Conservation (phyloP, 35 echinoderm and acorn worm genomes). For the Eucidaris tribuloides region DNA sequence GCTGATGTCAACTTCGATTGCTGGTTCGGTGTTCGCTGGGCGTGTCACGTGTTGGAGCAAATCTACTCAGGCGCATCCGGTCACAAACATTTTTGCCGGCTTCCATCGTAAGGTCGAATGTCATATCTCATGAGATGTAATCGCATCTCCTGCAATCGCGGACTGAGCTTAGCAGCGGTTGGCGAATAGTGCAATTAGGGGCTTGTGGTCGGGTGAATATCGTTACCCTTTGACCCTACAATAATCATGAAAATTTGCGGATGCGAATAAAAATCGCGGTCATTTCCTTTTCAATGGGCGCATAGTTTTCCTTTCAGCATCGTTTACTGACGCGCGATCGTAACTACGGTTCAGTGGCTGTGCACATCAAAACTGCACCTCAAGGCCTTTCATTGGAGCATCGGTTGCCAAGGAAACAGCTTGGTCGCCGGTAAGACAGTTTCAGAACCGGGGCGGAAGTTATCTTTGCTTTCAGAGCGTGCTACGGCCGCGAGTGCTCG, state of each 20-base stretch:
- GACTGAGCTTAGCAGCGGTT: slow-evolving; percentile 60
- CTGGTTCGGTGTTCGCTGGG: background rate
- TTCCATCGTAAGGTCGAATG: background rate
- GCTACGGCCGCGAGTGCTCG: background rate
- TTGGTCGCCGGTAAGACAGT: slow-evolving; percentile 27
- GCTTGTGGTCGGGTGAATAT: slow-evolving; percentile 65
- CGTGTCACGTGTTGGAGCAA: background rate
- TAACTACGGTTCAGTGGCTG: slow-evolving; percentile 30
- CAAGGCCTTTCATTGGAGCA: slow-evolving; percentile 43
- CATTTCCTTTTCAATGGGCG: slow-evolving; percentile 41
- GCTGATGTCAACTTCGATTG: background rate
- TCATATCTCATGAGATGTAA: slow-evolving; percentile 41
- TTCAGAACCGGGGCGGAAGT: slow-evolving; percentile 23
- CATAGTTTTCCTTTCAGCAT: background rate
- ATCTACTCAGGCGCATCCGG: slow-evolving; percentile 9
- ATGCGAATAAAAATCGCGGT: slow-evolving; percentile 18
- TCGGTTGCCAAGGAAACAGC: slow-evolving; percentile 24
- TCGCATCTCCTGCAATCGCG: slow-evolving; percentile 40
- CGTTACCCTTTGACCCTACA: slow-evolving; percentile 30
- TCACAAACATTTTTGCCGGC: slow-evolving; percentile 9
- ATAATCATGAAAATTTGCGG: slow-evolving; percentile 25
- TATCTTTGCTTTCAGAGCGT: slow-evolving; percentile 15
- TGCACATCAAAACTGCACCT: slow-evolving; percentile 12
- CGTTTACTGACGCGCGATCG: background rate
- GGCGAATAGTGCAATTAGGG: slow-evolving; percentile 46